Base-by-base conservation (phyloP, 2,888 invertebrate species). In the Xestobium rufovillosum region DNA sequence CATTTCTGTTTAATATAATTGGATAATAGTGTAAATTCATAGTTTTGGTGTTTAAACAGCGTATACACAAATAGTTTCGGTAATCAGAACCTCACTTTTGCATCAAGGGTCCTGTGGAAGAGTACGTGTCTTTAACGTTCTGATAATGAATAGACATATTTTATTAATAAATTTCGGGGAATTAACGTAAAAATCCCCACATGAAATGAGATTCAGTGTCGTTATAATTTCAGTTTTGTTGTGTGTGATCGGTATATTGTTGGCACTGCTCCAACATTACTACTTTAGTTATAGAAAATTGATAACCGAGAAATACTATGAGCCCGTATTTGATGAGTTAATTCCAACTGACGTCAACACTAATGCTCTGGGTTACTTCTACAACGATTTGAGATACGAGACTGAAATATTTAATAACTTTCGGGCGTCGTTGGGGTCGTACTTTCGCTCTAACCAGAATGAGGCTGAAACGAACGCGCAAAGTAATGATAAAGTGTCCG, bases 281-380 rank as follows among this genome's bases (percentile, higher is more conserved):
- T 59, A 60, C 42, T 50, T 60, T 42, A 51, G 53, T 43, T 50
- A 50, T 31, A 52, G 49, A 28, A 41, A 55, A 43, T 46, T 56
- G 41, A 57, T 47, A 37, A 49, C 44, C 38, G 48, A 52, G 14
- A 57, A 51, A 32, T 48, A 49, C 26, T 55, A 59, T 38, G 51
- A 52, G 38, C 63, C 64, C 32, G 48, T 58, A 29, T 66, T 65
- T 45, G 60, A 61, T 41, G 65, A 66, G 50, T 48, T 65, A 26
- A 64, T 66, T 29, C 56, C 61, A 26, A 54, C 58, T 6, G 59
- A 59, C 42, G 45, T 47, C 3, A 47, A 43, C 32, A 51, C 49
- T 36, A 49, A 49, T 27, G 47, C 45, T 30, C 49, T 49, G 14
- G 41, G 55, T 27, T 47, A 47, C 37, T 56, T 52, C 31, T 46